Evolutionary conservation across 2,888 invertebrate species (phyloP), one percentile per base, ranked within the genome.

Genomic region (Tetranychus piercei): DNA sequence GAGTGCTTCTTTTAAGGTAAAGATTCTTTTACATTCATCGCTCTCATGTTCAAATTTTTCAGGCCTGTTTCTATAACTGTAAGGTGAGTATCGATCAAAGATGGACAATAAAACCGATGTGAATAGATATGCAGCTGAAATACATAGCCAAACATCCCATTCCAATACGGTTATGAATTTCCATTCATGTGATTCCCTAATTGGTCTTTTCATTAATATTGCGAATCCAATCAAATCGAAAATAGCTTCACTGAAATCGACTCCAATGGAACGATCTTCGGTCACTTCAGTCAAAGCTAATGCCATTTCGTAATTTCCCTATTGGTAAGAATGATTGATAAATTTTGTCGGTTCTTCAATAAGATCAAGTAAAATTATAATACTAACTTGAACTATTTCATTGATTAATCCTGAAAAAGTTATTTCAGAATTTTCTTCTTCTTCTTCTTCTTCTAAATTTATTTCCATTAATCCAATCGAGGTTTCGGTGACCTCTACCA

Each of bases 221-320:
- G 94, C 93, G 74, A 95, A 92, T 0, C 97, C 97, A 0, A 97
- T 96, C 78, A 96, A 86, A 84, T 99, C 97, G 83, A 97, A 97
- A 82, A 94, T 97, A 0, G 97, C 96, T 0, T 97, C 94, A 0
- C 96, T 97, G 82, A 96, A 97, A 83, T 76, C 97, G 1, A 97
- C 92, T 0, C 95, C 94, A 81, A 92, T 92, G 83, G 95, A 94
- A 66, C 97, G 85, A 81, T 96, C 96, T 0, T 96, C 95, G 93
- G 95, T 96, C 0, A 97, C 95, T 0, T 94, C 92, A 81, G 97
- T 86, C 0, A 95, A 91, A 1, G 93, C 92, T 11, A 97, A 83
- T 0, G 92, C 95, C 78, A 97, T 23, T 34, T 20, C n/a, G 2
- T 71, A 20, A n/a, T 6, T 22, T n/a, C 23, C 45, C 71, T 71